These are phyloP conservation scores for Chondrilla cf. caribensis DNA, from an alignment of 37 sponge, comb jelly and placozoan species.

Conservation along the genomic window DNA sequence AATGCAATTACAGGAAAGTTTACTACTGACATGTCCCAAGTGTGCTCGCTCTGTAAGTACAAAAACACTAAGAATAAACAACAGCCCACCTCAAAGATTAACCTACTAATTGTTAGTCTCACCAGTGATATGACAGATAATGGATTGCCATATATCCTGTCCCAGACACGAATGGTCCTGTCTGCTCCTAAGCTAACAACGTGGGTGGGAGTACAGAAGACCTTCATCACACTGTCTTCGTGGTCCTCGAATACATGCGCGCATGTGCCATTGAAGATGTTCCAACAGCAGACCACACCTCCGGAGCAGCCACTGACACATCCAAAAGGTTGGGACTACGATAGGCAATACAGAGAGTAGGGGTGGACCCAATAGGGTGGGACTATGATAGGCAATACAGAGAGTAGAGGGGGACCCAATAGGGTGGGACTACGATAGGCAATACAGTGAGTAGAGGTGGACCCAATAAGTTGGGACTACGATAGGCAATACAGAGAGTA, in stretches of 20 bases:
- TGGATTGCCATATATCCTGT: slow-evolving; percentile 24
- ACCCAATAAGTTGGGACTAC: too few relatives aligned
- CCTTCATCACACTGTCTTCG: not conserved
- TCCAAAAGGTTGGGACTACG: not conserved
- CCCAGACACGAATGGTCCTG: slow-evolving; percentile 46
- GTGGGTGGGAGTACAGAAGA: not conserved
- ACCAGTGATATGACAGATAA: slow-evolving; percentile 41
- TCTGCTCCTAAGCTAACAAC: slow-evolving; percentile 39
- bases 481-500: too few relatives aligned
- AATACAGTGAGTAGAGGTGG: too few relatives aligned
- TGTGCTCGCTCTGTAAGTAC: not conserved
- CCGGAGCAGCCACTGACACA: slow-evolving; percentile 63
- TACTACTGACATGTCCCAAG: slow-evolving; percentile 1
- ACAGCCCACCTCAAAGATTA: not conserved
- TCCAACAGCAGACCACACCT: slow-evolving; percentile 57
- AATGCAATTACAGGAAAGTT: not conserved
- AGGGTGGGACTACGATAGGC: too few relatives aligned
- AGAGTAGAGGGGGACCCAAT: too few relatives aligned
- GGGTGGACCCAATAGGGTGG: too few relatives aligned
- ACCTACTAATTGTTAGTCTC: not conserved
- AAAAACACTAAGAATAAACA: not conserved
- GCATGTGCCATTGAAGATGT: slow-evolving; percentile 36
- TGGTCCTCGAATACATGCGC: slow-evolving; percentile 33
- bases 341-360: too few relatives aligned
- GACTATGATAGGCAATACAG: too few relatives aligned